Percentiles rank a stretch among this genome's conserved stretches.
Conservation (phyloP, 2,113 vertebrate species). For the Syngnathoides biaculeatus region DNA sequence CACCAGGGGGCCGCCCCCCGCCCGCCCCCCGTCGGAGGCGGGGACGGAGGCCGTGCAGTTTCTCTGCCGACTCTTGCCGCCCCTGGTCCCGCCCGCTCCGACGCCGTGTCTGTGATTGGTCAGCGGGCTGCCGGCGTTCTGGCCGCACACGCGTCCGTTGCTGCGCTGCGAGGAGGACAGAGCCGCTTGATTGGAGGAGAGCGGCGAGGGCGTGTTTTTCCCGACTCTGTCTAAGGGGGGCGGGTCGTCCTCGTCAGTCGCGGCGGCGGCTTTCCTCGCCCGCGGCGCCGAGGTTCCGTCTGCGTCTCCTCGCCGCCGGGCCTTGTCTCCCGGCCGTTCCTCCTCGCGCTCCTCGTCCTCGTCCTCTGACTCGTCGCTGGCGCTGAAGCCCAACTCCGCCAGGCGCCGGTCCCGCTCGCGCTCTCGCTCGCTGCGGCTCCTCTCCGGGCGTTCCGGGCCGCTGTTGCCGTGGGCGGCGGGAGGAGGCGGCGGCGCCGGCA, state of each 20-base stretch:
- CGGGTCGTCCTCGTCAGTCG: slow-evolving; percentile 58
- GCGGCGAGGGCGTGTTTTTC: slow-evolving; percentile 64
- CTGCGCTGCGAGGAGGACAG: slow-evolving; percentile 62
- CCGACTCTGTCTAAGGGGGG: slow-evolving; percentile 46
- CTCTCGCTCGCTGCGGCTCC: slow-evolving; percentile 53
- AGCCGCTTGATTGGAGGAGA: slow-evolving; percentile 72
- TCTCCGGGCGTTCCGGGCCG: slow-evolving; percentile 37
- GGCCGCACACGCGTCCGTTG: slow-evolving; percentile 66
- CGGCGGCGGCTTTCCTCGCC: slow-evolving; percentile 46
- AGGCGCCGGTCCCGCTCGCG: slow-evolving; percentile 64
- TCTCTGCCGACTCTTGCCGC: slow-evolving; percentile 64
- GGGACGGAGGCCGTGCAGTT: slow-evolving; percentile 50
- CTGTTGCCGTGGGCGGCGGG: slow-evolving; percentile 48
- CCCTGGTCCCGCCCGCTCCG: slow-evolving; percentile 48
- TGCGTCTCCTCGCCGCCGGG: slow-evolving; percentile 36
- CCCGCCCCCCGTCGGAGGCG: slow-evolving; percentile 59
- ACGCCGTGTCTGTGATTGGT: slow-evolving; percentile 68
- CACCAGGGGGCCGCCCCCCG: slow-evolving; percentile 43
- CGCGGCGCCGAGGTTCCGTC: slow-evolving; percentile 32
- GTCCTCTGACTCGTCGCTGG: slow-evolving; percentile 78
- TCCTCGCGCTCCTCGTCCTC: slow-evolving; percentile 56
- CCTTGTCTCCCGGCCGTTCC: slow-evolving; percentile 55
- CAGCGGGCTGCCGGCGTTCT: slow-evolving; percentile 53
- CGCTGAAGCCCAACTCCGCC: slow-evolving; percentile 78
- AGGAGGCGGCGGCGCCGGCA: slow-evolving; percentile 35